Percentiles rank a stretch among this genome's conserved stretches.
These are phyloP conservation scores for Hylaeus volcanicus DNA, from an alignment of 1,140 invertebrate genomes.

Conservation along the genomic window DNA sequence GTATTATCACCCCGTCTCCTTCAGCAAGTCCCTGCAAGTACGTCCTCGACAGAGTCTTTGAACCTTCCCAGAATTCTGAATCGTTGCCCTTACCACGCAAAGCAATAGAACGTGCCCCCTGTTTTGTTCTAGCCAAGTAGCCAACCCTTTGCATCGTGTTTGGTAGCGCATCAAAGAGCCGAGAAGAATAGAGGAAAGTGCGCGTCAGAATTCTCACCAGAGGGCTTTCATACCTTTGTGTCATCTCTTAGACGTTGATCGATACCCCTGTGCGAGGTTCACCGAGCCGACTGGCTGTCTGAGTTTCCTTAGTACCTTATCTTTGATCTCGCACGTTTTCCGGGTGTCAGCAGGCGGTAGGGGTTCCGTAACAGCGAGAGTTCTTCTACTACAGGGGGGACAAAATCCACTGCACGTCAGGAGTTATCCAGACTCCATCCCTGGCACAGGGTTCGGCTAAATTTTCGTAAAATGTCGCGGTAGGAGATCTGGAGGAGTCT, in stretches of 20 bases:
- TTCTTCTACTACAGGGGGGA: not conserved
- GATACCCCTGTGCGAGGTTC: conserved; percentile 27
- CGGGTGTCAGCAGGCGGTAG: conserved; percentile 26
- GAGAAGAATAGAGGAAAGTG: not conserved
- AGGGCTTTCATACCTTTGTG: conserved; percentile 5
- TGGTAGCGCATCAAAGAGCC: conserved; percentile 9
- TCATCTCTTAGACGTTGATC: conserved; percentile 28
- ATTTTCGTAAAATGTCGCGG: too few species aligned
- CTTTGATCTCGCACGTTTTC: conserved; percentile 48
- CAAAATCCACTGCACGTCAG: not conserved
- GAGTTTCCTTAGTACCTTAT: conserved; percentile 48
- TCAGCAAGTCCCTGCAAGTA: too few species aligned
- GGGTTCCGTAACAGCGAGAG: conserved; percentile 32
- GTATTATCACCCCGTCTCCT: too few species aligned
- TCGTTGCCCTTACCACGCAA: too few species aligned
- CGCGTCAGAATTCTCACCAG: not conserved
- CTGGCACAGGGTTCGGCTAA: too few species aligned
- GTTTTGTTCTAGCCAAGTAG: not conserved
- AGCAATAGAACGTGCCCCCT: too few species aligned
- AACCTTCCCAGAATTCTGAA: too few species aligned
- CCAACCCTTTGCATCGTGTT: not conserved
- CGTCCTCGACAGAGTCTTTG: too few species aligned
- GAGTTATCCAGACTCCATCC: not conserved
- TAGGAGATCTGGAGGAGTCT: too few species aligned
- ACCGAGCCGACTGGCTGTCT: conserved; percentile 17